Conservation (phyloP, 2,797 vertebrate genomes). For the Lutjanus argentimaculatus region DNA sequence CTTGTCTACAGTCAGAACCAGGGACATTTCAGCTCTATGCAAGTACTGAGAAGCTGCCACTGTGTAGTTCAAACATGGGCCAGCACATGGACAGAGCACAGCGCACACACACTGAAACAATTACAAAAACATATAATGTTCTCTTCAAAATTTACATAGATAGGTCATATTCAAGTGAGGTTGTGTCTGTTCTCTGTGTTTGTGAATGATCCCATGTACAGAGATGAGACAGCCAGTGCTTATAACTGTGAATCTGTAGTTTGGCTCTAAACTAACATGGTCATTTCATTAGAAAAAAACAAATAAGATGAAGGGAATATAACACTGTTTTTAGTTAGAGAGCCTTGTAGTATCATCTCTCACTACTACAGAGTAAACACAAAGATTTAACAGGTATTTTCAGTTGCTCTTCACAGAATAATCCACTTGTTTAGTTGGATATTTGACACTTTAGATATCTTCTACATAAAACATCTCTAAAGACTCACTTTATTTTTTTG, state of each 20-base stretch:
- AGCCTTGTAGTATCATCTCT: not conserved
- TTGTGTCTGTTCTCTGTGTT: slow-evolving; percentile 26
- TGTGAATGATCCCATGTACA: slow-evolving; percentile 13
- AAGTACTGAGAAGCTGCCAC: slow-evolving; percentile 19
- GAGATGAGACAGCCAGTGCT: slow-evolving; percentile 5
- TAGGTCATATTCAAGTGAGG: slow-evolving; percentile 39
- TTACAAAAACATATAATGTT: not conserved
- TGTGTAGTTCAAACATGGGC: slow-evolving; percentile 27
- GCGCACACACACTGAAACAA: not conserved
- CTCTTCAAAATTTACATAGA: slow-evolving; percentile 31
- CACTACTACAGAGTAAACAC: not conserved
- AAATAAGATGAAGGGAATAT: not conserved
- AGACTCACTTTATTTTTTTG: not conserved
- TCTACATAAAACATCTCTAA: not conserved
- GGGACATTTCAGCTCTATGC: slow-evolving; percentile 9
- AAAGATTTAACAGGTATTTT: not conserved
- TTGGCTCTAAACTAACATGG: not conserved
- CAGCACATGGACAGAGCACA: slow-evolving; percentile 21
- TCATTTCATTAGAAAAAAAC: not conserved
- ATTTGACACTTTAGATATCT: not conserved
- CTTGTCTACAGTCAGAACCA: not conserved
- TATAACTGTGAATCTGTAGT: slow-evolving; percentile 8
- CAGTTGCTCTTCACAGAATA: not conserved
- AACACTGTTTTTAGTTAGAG: not conserved
- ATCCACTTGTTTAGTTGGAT: slow-evolving; percentile 11